These are phyloP conservation scores for Mylabris sibirica DNA, from an alignment of 2,888 invertebrate genomes.

Conservation along the genomic window DNA sequence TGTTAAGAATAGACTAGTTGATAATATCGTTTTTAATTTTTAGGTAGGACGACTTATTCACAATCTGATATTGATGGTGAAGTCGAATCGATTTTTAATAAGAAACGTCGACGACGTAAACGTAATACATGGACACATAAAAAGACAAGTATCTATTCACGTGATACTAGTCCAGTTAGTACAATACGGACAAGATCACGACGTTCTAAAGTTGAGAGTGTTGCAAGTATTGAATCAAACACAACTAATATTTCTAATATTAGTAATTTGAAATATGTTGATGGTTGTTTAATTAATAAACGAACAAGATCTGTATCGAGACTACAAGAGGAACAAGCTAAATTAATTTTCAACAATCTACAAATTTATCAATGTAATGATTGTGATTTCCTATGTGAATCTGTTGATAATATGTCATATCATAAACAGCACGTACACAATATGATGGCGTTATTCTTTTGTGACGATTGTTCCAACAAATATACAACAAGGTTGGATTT, in stretches of 20 bases:
- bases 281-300: constrained; percentile 21
- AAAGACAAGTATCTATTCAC: constrained; percentile 8
- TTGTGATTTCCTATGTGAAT: constrained; percentile 31
- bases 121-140: constrained; percentile 24
- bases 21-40: too few species aligned
- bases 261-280: constrained; percentile 9
- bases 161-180: neutral
- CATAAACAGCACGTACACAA: constrained; percentile 33
- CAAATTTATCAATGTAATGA: constrained; percentile 26
- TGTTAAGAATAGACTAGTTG: too few species aligned
- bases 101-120: constrained; percentile 9
- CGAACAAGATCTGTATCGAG: constrained; percentile 20
- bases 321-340: constrained; percentile 19
- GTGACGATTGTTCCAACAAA: constrained; percentile 29
- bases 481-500: constrained; percentile 32
- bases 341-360: constrained; percentile 15
- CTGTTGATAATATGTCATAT: constrained; percentile 28
- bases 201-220: constrained; percentile 14
- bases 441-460: constrained; percentile 32
- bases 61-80: constrained; percentile 25
- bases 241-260: neutral
- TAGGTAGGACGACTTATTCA: constrained; percentile 19
- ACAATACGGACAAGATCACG: neutral
- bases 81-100: constrained; percentile 16
- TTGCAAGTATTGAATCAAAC: constrained; percentile 20